Evolutionary conservation across 2,797 vertebrate genomes (phyloP), one percentile per base, ranked within the genome.

Genomic region (Falco novaeseelandiae): DNA sequence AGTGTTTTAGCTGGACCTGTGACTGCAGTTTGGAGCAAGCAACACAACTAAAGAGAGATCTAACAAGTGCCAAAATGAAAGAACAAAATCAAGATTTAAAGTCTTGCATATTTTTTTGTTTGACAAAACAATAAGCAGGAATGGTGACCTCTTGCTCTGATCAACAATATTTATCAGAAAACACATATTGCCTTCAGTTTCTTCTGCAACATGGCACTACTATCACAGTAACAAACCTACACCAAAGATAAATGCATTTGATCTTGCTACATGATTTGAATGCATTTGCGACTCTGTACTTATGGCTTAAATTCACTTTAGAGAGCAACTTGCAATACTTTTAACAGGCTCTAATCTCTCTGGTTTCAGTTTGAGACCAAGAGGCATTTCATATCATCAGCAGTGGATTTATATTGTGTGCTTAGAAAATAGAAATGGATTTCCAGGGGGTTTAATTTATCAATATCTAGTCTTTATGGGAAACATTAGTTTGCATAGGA

Each of bases 401-500:
- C 86, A 52, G 48, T 89, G 82, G 77, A 92, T 96, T 96, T 89
- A 83, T 55, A 59, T 30, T 90, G 86, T 93, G 72, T 74, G 89
- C 76, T 95, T 69, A 91, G 65, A 95, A 96, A 97, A 96, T 63
- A 93, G 74, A 93, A 83, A 85, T 54, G 87, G 59, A 96, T 96
- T 94, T 95, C 69, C 89, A 80, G 91, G 91, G 80, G 59, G n/a
- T 79, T 86, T 55, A 89, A 69, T 88, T 97, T 97, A 95, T 94
- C 87, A 72, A 84, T 97, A 92, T 97, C 80, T 87, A 36, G 92
- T 94, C 93, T 96, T 97, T 87, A 93, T 44, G 90, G 73, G 84
- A 71, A 89, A 92, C 83, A 74, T 48, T 96, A 95, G 90, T 98
- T 98, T 98, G 91, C 89, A 91, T 87, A 96, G 96, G 96, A 97